A percentile compares a stretch with the other conserved stretches of the same genome.
These are phyloP conservation scores for Crotalus horridus DNA, from an alignment of 2,113 vertebrate genomes.

Conservation along the genomic window DNA sequence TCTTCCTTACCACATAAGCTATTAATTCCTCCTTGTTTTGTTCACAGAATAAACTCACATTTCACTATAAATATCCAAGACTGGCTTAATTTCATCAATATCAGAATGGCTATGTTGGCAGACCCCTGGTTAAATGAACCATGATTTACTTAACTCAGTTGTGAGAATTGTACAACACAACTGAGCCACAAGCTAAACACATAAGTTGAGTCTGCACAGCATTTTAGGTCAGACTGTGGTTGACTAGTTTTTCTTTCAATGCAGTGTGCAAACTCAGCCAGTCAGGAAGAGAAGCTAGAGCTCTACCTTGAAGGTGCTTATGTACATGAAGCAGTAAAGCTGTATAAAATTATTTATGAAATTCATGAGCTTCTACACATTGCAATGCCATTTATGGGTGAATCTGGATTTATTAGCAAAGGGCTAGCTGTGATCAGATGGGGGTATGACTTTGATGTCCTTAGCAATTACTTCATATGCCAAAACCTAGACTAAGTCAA, in stretches of 20 bases:
- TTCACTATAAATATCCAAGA: neutral
- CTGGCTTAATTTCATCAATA: neutral
- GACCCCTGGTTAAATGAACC: neutral
- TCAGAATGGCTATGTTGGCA: neutral
- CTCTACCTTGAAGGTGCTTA: neutral
- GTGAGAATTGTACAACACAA: neutral
- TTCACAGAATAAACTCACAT: neutral
- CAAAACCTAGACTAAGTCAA: neutral
- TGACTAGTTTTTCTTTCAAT: neutral
- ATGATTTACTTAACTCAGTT: neutral
- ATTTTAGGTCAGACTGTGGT: neutral
- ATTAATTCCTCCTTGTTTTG: neutral
- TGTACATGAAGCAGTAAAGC: neutral
- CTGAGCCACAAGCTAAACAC: neutral
- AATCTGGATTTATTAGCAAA: neutral
- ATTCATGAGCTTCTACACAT: neutral
- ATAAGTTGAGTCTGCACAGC: neutral
- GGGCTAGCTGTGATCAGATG: neutral
- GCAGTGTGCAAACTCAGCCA: neutral
- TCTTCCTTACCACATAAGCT: neutral
- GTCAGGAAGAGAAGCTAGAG: neutral
- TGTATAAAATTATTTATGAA: neutral
- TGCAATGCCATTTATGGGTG: neutral
- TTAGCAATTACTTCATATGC: neutral
- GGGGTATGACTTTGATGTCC: neutral